These are phyloP conservation scores for Aethes cnicana DNA, from an alignment of 2,888 invertebrate species.

Conservation along the genomic window DNA sequence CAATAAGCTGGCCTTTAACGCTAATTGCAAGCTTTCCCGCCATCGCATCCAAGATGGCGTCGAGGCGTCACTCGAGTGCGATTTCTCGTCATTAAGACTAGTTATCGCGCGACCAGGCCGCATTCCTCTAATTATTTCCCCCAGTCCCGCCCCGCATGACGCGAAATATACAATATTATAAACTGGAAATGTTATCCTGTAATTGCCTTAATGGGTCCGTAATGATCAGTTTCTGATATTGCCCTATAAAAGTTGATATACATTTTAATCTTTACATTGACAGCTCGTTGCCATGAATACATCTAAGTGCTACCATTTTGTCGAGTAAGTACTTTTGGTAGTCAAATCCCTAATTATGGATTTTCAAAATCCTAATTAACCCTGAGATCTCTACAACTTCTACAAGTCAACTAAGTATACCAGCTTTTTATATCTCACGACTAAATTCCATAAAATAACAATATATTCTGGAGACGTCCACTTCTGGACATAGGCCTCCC, in stretches of 20 bases:
- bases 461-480: too few relatives aligned
- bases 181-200: slow-evolving; percentile 45
- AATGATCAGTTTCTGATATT: slow-evolving; percentile 27
- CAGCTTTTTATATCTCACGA: too few relatives aligned
- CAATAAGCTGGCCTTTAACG: slow-evolving; percentile 6
- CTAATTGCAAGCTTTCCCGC: slow-evolving; percentile 69
- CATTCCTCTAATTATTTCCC: slow-evolving; percentile 72
- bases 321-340: too few relatives aligned
- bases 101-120: slow-evolving; percentile 70
- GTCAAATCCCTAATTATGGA: too few relatives aligned
- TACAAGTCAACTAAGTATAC: too few relatives aligned
- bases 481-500: too few relatives aligned
- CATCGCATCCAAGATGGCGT: slow-evolving; percentile 66
- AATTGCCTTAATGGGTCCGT: slow-evolving; percentile 24
- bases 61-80: slow-evolving; percentile 42
- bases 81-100: slow-evolving; percentile 74
- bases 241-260: slow-evolving; percentile 35
- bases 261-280: too few relatives aligned
- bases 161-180: slow-evolving; percentile 68
- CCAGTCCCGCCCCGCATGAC: slow-evolving; percentile 58
- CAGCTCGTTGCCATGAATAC: too few relatives aligned
- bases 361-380: too few relatives aligned
- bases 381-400: too few relatives aligned
- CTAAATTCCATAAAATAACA: too few relatives aligned
- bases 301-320: too few relatives aligned